Evolutionary conservation across 2,888 invertebrate genomes (phyloP), one percentile per base, ranked within the genome.

Genomic region (Clusia tigrina): DNA sequence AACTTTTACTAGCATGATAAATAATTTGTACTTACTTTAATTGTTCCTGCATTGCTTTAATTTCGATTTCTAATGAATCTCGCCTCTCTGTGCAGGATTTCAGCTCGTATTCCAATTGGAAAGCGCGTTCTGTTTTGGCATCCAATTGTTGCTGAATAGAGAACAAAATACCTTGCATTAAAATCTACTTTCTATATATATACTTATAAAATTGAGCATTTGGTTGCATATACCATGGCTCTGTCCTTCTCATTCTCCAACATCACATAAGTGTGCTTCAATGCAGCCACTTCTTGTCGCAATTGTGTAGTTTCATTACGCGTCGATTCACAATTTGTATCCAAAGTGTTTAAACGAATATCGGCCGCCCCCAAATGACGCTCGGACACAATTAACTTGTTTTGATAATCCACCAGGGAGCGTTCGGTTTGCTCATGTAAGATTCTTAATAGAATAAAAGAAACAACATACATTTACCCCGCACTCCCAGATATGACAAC

Each of bases 361-460:
- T 88, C 87, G 9, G 89, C 86, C 62, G 86, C 80, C 66, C 86
- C 86, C 10, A 91, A 80, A 78, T 91, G 89, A 24, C 86, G 87
- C 78, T 91, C 91, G 12, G 87, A 82, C 68, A 87, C 85, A 46
- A 87, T 75, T 38, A 92, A 79, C 80, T 91, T 90, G 77, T 86
- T 87, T 80, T 92, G 91, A 61, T 89, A 85, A 69, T 91, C 91
- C 60, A 86, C 85, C 64, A 91, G 85, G 52, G 90, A 88, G 73
- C 89, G 88, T 81, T 93, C 92, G 2, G 91, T 90, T 85, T 93
- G 91, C 73, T 91, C 87, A 74, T 93, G 91, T 55, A 92, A 85
- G 68, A 89, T 87, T 81, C 92, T 93, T 60, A 57, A 57, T 56
- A 51, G 42, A 42, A 42, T 15, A 42, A 42, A 15, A 42, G 42